Evolutionary conservation across 92 coral and sea anemone species (phyloP).

Genomic region (Palythoa grandis): DNA sequence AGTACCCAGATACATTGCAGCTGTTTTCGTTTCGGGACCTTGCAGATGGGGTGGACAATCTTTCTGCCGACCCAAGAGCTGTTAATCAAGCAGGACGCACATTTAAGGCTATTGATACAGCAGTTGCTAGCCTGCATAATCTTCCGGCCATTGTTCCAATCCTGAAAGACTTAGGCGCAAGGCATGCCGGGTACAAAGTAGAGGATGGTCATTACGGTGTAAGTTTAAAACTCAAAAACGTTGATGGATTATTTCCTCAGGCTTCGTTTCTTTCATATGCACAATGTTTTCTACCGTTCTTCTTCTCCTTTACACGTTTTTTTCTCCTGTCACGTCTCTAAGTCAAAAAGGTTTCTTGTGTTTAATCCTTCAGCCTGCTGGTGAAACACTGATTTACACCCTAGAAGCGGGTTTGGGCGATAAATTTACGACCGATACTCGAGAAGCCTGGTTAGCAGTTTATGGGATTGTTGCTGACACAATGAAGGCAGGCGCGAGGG

Average conservation of each 20-base stretch:
- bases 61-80: slow-evolving; percentile 62
- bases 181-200: slow-evolving; percentile 68
- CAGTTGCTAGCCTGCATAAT: slow-evolving; percentile 72
- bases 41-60: slow-evolving; percentile 49
- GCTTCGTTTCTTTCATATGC: too few species aligned
- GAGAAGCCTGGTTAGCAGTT: slow-evolving; percentile 76
- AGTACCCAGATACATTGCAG: slow-evolving; percentile 62
- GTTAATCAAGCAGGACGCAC: slow-evolving; percentile 61
- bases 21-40: slow-evolving; percentile 78
- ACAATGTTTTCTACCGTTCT: too few species aligned
- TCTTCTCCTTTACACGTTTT: too few species aligned
- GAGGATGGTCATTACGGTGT: slow-evolving; percentile 75
- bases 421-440: slow-evolving; percentile 70
- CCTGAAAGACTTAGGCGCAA: slow-evolving; percentile 77
- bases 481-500: slow-evolving; percentile 77
- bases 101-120: slow-evolving; percentile 72
- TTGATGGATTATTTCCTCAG: too few species aligned
- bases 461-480: slow-evolving; percentile 77
- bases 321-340: background rate
- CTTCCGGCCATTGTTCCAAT: slow-evolving; percentile 59
- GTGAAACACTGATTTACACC: slow-evolving; percentile 69
- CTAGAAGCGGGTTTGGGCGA: slow-evolving; percentile 72
- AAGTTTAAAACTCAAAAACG: background rate
- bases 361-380: slow-evolving; percentile 57
- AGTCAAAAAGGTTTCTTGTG: background rate